These are phyloP conservation scores for Endomychus coccineus DNA, from an alignment of 2,888 invertebrate species.

Conservation along the genomic window DNA sequence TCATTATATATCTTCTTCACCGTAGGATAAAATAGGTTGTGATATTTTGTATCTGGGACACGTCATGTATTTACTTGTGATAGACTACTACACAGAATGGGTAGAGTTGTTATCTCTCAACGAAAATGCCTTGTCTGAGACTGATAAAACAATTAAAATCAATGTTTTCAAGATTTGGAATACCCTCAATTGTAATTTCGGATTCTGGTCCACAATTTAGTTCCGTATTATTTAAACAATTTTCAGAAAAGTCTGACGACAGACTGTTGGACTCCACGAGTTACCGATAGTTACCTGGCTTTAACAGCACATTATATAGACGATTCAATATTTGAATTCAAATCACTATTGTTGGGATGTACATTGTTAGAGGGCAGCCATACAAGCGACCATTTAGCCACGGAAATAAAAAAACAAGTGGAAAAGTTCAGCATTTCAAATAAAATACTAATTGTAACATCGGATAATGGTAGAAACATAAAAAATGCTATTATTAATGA, in stretches of 20 bases:
- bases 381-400: conserved; percentile 22
- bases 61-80: too few species aligned
- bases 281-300: conserved; percentile 7
- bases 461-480: conserved; percentile 23
- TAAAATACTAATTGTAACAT: conserved; percentile 23
- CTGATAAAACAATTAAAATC: too few species aligned
- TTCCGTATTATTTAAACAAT: too few species aligned
- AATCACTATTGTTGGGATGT: conserved; percentile 22
- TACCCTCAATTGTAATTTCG: too few species aligned
- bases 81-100: too few species aligned
- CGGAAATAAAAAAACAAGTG: conserved; percentile 12
- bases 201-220: too few species aligned
- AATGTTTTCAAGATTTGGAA: too few species aligned
- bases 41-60: too few species aligned
- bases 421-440: conserved; percentile 18
- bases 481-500: conserved; percentile 14
- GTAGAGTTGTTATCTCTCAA: too few species aligned
- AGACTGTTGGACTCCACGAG: conserved; percentile 8
- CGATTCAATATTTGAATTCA: conserved; percentile 21
- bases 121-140: too few species aligned
- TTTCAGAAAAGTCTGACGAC: conserved; percentile 9
- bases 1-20: too few species aligned
- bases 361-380: conserved; percentile 15
- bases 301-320: conserved; percentile 11
- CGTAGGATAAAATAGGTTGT: too few species aligned